Percentiles rank a stretch among this genome's conserved stretches.
These are phyloP conservation scores for Drosophila testacea DNA, from an alignment of 2,888 invertebrate genomes.

Conservation along the genomic window DNA sequence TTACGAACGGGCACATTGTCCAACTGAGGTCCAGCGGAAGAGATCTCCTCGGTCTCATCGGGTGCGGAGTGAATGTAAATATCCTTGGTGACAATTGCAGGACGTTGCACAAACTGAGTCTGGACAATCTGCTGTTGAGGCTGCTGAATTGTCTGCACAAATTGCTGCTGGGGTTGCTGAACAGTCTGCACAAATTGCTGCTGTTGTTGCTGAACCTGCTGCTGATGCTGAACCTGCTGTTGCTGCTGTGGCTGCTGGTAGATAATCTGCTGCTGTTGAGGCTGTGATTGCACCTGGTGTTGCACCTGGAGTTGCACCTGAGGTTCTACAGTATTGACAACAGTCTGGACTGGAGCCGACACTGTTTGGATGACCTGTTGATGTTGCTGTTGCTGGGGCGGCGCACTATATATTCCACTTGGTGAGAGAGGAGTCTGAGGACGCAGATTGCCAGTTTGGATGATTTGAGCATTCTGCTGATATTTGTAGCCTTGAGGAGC, in stretches of 20 bases:
- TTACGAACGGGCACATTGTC: conserved; percentile 81
- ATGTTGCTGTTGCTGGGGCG: conserved; percentile 42
- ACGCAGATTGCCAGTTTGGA: conserved; percentile 65
- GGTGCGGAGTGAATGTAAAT: conserved; percentile 84
- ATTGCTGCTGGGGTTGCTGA: conserved; percentile 39
- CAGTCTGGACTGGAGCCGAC: conserved; percentile 30
- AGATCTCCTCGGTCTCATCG: conserved; percentile 80
- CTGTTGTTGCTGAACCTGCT: conserved; percentile 5
- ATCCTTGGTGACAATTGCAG: conserved; percentile 82
- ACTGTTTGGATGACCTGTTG: conserved; percentile 40
- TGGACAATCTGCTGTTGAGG: conserved; percentile 54
- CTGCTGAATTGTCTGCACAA: conserved; percentile 42
- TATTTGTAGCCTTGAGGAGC: conserved; percentile 79
- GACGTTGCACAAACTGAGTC: conserved; percentile 68
- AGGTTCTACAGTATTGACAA: conserved; percentile 30
- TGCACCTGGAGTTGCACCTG: conserved; percentile 45
- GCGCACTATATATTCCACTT: conserved; percentile 68
- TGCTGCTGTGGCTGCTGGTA: conserved; percentile 30
- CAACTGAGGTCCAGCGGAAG: conserved; percentile 42
- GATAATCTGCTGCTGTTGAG: conserved; percentile 42
- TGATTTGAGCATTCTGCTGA: conserved; percentile 42
- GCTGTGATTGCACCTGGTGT: conserved; percentile 38
- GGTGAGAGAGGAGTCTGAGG: conserved; percentile 63
- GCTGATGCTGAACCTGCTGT: neutral
- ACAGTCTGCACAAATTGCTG: conserved; percentile 42